Evolutionary conservation across 1,140 invertebrate species (phyloP).

Genomic region (Saccostrea echinata): DNA sequence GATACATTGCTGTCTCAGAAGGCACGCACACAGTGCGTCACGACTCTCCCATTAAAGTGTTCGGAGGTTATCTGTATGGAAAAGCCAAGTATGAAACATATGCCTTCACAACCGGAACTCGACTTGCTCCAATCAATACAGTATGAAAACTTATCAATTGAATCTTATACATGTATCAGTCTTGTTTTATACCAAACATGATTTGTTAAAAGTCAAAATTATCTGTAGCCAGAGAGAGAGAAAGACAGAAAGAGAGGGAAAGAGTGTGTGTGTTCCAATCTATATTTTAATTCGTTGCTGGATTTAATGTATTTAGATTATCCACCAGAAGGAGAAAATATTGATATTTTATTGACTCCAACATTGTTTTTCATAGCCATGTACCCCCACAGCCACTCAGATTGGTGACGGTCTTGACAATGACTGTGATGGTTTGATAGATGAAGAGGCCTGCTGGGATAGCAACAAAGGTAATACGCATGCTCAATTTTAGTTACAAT

Average conservation of each 20-base stretch:
- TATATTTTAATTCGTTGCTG: no score
- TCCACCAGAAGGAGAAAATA: not conserved
- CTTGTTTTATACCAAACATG: no score
- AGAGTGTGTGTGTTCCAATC: no score
- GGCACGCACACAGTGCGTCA: conserved; percentile 64
- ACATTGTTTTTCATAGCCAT: not conserved
- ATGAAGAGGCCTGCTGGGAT: conserved; percentile 42
- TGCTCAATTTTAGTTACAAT: not conserved
- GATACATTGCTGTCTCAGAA: conserved; percentile 46
- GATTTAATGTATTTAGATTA: not conserved
- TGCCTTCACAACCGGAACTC: conserved; percentile 62
- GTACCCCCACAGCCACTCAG: conserved; percentile 21
- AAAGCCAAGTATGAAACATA: conserved; percentile 61
- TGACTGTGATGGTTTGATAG: conserved; percentile 53
- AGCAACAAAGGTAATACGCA: conserved; percentile 14
- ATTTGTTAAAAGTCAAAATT: no score
- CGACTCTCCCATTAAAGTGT: conserved; percentile 56
- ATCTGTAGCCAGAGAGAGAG: no score
- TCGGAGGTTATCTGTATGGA: conserved; percentile 65
- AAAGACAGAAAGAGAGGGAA: no score
- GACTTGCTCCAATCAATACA: conserved; percentile 59
- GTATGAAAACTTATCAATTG: conserved; percentile 41
- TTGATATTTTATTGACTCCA: not conserved
- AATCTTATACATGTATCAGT: no score
- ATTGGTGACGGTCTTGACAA: conserved; percentile 46